Percentiles rank a stretch among this genome's conserved stretches.
Evolutionary conservation across 2,888 invertebrate species (phyloP).

Genomic region (Petrolisthes cinctipes): DNA sequence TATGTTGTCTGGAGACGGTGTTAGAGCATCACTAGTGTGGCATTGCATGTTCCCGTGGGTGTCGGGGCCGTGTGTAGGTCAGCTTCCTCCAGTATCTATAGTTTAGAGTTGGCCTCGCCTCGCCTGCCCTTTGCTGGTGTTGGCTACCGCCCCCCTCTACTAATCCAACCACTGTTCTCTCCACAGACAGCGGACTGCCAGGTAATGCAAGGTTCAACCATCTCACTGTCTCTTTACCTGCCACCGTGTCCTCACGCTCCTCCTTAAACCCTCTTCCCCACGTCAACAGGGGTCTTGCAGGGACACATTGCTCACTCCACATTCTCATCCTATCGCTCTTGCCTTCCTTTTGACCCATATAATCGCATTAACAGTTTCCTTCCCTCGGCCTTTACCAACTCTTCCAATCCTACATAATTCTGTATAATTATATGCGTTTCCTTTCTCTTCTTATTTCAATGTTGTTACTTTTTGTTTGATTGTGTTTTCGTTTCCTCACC

Average conservation of each 20-base stretch:
- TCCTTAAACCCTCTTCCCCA: conserved; percentile 2
- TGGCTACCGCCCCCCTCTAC: neutral
- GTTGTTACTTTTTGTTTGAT: conserved; percentile 1
- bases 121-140: neutral
- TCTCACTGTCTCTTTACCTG: neutral
- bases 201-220: conserved; percentile 44
- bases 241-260: neutral
- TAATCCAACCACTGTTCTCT: conserved; percentile 38
- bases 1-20: conserved; percentile 10
- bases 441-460: neutral
- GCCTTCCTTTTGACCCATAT: neutral
- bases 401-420: neutral
- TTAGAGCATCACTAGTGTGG: conserved; percentile 9
- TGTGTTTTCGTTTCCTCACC: conserved; percentile 5
- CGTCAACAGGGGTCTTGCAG: neutral
- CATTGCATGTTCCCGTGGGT: conserved; percentile 10
- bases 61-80: conserved; percentile 23
- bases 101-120: neutral
- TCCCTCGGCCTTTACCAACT: neutral
- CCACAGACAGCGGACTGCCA: conserved; percentile 59
- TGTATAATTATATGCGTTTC: neutral
- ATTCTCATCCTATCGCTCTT: neutral
- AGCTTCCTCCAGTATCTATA: conserved; percentile 4
- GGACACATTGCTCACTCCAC: neutral
- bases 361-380: neutral